phyloP scores from a whole-genome alignment of 1,140 invertebrate species.

The Agrypnia vestita region DNA sequence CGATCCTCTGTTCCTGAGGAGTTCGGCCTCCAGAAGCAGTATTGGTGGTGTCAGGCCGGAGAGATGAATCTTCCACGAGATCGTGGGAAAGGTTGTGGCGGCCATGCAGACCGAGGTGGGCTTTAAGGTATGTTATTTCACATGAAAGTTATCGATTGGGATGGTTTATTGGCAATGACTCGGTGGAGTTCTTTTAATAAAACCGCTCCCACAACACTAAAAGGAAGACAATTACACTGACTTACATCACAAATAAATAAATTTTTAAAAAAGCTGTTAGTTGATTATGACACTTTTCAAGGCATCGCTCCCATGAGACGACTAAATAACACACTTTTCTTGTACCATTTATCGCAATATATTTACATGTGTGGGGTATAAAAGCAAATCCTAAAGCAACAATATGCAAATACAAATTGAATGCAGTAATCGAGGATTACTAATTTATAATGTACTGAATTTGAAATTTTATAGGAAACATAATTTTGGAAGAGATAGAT shows the following conservation, averaged over 20 bases:
- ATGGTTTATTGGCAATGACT: conserved; percentile 49
- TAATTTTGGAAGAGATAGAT: no score
- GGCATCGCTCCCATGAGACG: conserved; percentile 17
- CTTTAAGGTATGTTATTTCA: conserved; percentile 36
- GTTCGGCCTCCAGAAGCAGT: conserved; percentile 25
- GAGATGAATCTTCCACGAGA: conserved; percentile 3
- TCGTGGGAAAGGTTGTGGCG: conserved; percentile 26
- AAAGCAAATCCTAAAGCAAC: no score
- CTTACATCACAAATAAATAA: neutral
- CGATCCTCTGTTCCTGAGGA: neutral
- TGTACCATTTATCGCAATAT: no score
- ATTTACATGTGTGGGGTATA: no score
- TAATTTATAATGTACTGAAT: no score
- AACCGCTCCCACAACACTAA: conserved; percentile 10
- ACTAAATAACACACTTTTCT: neutral
- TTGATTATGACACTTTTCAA: neutral
- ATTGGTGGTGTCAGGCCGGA: conserved; percentile 24
- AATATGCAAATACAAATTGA: no score
- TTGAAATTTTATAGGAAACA: no score
- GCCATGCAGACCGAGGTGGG: conserved; percentile 14
- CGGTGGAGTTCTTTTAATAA: conserved; percentile 37
- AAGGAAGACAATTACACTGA: conserved; percentile 32
- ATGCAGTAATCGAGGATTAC: no score
- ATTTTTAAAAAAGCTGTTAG: no score
- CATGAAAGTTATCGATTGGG: conserved; percentile 39